Evolutionary conservation across 2,888 invertebrate species (phyloP).

Genomic region (Agrotis ipsilon): DNA sequence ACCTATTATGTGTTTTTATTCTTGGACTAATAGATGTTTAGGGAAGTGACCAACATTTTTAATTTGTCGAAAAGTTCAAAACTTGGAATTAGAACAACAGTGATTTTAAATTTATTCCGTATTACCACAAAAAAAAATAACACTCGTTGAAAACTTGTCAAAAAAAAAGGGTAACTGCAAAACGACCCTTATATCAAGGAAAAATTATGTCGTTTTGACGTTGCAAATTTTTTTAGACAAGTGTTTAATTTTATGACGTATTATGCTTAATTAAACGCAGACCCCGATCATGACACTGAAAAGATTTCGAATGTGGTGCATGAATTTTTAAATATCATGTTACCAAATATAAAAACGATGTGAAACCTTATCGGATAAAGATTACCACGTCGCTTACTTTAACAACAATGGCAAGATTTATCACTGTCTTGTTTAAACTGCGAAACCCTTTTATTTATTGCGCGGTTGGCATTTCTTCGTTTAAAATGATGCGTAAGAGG

Average conservation of each 20-base stretch:
- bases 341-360: not conserved
- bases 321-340: not conserved
- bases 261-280: not conserved
- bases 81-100: not conserved
- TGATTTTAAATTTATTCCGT: not conserved
- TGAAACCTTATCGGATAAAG: slow-evolving; percentile 1
- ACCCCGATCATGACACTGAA: not conserved
- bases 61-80: too few relatives aligned
- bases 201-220: too few relatives aligned
- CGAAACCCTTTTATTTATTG: slow-evolving; percentile 42
- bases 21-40: too few relatives aligned
- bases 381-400: slow-evolving; percentile 27
- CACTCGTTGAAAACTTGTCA: too few relatives aligned
- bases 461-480: slow-evolving; percentile 35
- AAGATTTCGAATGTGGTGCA: too few relatives aligned
- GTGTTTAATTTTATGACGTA: too few relatives aligned
- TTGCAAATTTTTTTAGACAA: too few relatives aligned
- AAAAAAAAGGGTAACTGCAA: too few relatives aligned
- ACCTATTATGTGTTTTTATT: not conserved
- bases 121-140: too few relatives aligned
- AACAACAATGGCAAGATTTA: slow-evolving; percentile 24
- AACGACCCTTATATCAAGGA: too few relatives aligned
- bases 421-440: slow-evolving; percentile 11
- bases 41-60: too few relatives aligned
- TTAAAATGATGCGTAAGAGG: slow-evolving; percentile 32